A percentile compares a stretch with the other conserved stretches of the same genome.
phyloP scores from a whole-genome alignment of 2,113 vertebrate species.

The Butorides virescens region DNA sequence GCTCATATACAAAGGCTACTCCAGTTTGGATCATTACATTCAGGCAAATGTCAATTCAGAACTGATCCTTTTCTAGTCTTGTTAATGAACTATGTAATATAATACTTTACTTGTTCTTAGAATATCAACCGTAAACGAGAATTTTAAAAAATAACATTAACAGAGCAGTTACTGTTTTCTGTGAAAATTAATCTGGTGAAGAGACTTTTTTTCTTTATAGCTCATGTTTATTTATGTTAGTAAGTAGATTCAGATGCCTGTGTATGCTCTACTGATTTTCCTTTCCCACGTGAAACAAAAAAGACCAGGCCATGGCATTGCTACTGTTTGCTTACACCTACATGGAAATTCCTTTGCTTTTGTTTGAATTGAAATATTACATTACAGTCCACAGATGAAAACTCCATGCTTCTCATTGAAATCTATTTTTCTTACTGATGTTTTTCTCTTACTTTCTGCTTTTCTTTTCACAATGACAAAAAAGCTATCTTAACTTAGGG shows the following conservation, averaged over 20 bases:
- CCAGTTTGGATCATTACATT: background rate
- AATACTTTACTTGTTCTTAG: background rate
- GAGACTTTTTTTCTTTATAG: background rate
- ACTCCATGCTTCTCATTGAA: background rate
- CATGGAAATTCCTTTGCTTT: background rate
- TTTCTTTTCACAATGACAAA: background rate
- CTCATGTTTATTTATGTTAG: background rate
- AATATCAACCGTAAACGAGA: background rate
- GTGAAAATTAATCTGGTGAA: background rate
- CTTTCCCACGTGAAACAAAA: conserved; percentile 17
- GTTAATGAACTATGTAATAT: background rate
- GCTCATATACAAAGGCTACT: accelerated
- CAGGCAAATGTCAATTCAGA: background rate
- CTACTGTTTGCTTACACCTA: conserved; percentile 21
- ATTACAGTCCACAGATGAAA: background rate
- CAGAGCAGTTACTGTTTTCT: background rate
- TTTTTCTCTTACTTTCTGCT: background rate
- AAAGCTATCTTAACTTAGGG: background rate
- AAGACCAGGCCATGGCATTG: background rate
- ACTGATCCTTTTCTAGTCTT: background rate
- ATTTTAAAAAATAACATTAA: background rate
- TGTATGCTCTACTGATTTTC: background rate
- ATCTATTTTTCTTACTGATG: background rate
- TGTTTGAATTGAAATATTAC: background rate
- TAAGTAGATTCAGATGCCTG: conserved; percentile 26